These are phyloP conservation scores for Drosophila santomea DNA, from an alignment of 1,140 invertebrate species.

Conservation along the genomic window DNA sequence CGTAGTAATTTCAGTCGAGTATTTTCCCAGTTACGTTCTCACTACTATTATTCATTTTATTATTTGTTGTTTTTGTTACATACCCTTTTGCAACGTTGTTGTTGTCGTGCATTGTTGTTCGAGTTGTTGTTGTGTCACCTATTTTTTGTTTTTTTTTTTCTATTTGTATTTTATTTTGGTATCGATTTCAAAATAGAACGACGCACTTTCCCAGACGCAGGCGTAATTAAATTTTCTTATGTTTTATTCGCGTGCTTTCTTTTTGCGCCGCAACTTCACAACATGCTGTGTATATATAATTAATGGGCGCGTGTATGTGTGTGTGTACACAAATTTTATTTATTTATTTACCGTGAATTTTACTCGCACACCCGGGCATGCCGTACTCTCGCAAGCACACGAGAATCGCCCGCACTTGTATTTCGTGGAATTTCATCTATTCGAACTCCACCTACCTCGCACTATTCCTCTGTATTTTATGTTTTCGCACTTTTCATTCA, in stretches of 20 bases:
- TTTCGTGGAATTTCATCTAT: conserved; percentile 48
- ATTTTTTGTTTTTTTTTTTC: conserved; percentile 4
- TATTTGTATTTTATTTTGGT: conserved; percentile 68
- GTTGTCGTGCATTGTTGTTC: conserved; percentile 17
- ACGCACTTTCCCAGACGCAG: conserved; percentile 74
- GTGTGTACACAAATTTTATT: conserved; percentile 58
- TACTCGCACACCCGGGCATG: conserved; percentile 13
- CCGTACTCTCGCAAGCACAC: conserved; percentile 3
- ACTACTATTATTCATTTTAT: conserved; percentile 5
- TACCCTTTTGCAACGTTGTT: conserved; percentile 33
- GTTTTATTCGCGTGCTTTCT: conserved; percentile 70
- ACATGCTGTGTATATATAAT: conserved; percentile 56
- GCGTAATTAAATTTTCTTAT: conserved; percentile 60
- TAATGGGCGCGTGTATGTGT: conserved; percentile 22
- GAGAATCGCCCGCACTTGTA: conserved; percentile 43
- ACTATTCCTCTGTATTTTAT: neutral
- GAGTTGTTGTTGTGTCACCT: conserved; percentile 16
- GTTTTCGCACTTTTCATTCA: conserved; percentile 29
- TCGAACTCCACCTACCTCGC: conserved; percentile 2
- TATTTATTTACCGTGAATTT: conserved; percentile 56
- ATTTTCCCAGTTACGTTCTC: conserved; percentile 57
- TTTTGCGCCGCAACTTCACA: conserved; percentile 79
- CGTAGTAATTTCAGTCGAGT: conserved; percentile 79
- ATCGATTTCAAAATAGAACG: conserved; percentile 82
- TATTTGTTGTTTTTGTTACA: conserved; percentile 6